Conservation (phyloP, 2,113 vertebrate genomes). For the Ceyx cyanopectus region DNA sequence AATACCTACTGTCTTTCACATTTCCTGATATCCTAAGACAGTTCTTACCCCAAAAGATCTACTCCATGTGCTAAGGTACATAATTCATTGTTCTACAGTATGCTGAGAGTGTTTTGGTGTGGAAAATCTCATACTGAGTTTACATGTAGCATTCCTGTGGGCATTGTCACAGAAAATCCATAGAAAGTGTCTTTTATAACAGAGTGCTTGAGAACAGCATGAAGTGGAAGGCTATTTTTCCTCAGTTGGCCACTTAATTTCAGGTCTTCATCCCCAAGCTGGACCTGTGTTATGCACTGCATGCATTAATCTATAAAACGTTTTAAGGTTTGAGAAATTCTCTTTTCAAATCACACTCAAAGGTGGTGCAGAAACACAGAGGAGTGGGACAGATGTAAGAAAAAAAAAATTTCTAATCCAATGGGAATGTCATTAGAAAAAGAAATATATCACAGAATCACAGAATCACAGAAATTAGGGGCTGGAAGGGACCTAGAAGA, state of each 20-base stretch:
- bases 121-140: neutral
- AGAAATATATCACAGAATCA: neutral
- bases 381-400: neutral
- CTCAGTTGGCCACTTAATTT: neutral
- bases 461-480: too few relatives aligned
- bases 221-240: slow-evolving; percentile 22
- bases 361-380: neutral
- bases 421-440: neutral
- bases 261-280: neutral
- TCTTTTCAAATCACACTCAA: neutral
- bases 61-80: neutral
- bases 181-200: neutral
- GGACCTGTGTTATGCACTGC: neutral
- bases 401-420: slow-evolving; percentile 11
- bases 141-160: neutral
- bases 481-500: too few relatives aligned
- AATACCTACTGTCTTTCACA: neutral
- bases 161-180: neutral
- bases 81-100: neutral
- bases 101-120: neutral
- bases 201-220: neutral
- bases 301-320: slow-evolving; percentile 18
- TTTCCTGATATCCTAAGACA: neutral
- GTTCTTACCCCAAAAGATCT: neutral
- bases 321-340: slow-evolving; percentile 37